Base-by-base conservation (phyloP, 2,888 invertebrate species). In the Stenolophus ochropezus region DNA sequence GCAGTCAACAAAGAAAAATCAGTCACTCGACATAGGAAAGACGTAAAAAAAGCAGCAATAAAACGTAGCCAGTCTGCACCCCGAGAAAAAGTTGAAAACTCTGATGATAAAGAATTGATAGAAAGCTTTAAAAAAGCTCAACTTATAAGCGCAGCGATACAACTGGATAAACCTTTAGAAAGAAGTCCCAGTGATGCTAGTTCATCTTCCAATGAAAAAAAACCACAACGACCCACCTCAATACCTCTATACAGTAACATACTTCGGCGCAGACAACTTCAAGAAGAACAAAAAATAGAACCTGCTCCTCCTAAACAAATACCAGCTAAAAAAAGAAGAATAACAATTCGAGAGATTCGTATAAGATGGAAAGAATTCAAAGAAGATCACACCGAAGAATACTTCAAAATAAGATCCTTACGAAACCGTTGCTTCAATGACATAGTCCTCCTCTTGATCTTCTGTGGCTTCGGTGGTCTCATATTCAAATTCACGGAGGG, bases 401-500 rank as follows among this genome's bases (percentile, higher is more conserved):
- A 92, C 81, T 85, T 87, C 1, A 90, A 89, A 83, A 91, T 95
- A 14, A 89, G 89, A 73, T 86, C 88, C 14, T 87, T 93, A 69
- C 89, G 93, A 58, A 94, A 94, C 85, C 91, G 91, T 84, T 96
- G 96, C 87, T 86, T 94, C 78, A 91, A 92, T 58, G 92, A 95
- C 85, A 87, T 94, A 20, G 88, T 96, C n/a, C 85, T 96, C 23
- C 89, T 96, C 49, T 89, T 95, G 21, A 91, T 96, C 80, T 91
- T 94, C 84, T 94, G 95, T 85, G 96, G 96, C 2, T 89, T 95
- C 71, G 96, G 96, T 0, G 96, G 95, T 0, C 91, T 96, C 71
- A 90, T 95, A 85, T 96, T 97, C 86, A 94, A 95, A 83, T 93
- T 94, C 84, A 93, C 95, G 20, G 97, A 98, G 88, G 96, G 96